phyloP scores from a whole-genome alignment of 2,888 invertebrate genomes.

The Synergus gifuensis region DNA sequence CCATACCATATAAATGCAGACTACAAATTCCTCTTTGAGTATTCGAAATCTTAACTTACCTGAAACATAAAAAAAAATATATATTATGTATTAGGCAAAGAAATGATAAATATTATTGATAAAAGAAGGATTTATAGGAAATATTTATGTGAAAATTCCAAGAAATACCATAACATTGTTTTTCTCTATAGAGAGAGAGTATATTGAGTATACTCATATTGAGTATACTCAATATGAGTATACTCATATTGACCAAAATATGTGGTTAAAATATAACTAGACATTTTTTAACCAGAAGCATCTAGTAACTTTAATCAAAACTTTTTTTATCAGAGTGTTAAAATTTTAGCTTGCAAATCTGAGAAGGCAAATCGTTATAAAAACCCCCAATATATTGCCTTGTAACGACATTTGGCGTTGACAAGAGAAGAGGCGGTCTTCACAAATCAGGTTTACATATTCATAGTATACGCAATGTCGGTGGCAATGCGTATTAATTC shows the following conservation, averaged over 20 bases:
- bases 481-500: slow-evolving; percentile 64
- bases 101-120: too few species aligned
- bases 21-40: not conserved
- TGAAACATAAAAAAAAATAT: not conserved
- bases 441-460: slow-evolving; percentile 70
- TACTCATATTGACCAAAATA: too few species aligned
- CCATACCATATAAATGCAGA: not conserved
- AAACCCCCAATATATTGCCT: slow-evolving; percentile 42
- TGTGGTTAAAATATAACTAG: too few species aligned
- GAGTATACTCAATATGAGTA: too few species aligned
- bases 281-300: too few species aligned
- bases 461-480: slow-evolving; percentile 60
- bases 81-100: too few species aligned
- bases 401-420: slow-evolving; percentile 62
- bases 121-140: not conserved
- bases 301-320: too few species aligned
- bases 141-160: not conserved
- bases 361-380: not conserved
- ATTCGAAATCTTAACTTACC: not conserved
- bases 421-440: slow-evolving; percentile 60
- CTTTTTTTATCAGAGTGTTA: too few species aligned
- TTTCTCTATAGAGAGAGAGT: too few species aligned
- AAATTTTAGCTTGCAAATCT: not conserved
- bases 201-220: too few species aligned
- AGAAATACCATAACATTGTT: too few species aligned